Percentiles rank a stretch among this genome's conserved stretches.
Evolutionary conservation across 2,888 invertebrate species (phyloP).

Genomic region (Cantharis nigra): DNA sequence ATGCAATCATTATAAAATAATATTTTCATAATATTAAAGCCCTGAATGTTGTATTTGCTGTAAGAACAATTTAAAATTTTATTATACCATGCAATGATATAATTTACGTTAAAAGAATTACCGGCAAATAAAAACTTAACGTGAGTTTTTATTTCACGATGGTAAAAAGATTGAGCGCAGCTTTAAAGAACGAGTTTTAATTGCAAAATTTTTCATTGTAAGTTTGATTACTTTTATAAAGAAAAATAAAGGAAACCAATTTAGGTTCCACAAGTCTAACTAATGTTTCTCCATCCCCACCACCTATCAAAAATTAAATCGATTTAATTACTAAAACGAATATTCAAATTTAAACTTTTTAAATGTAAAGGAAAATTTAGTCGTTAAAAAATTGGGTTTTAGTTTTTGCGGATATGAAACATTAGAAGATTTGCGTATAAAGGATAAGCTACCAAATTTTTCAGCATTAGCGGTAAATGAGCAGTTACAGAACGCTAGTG

Average conservation of each 20-base stretch:
- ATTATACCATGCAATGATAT: neutral
- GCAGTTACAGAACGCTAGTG: constrained; percentile 24
- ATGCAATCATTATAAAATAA: neutral
- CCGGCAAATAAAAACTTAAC: neutral
- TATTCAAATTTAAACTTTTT: neutral
- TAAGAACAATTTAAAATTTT: neutral
- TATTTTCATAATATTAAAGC: no score
- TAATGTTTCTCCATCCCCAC: neutral
- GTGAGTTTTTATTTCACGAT: neutral
- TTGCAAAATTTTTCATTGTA: neutral
- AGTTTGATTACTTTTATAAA: neutral
- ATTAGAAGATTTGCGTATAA: constrained; percentile 4
- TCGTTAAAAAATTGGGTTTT: neutral
- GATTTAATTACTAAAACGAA: neutral
- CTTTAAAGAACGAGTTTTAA: neutral
- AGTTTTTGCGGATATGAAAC: neutral
- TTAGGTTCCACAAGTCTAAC: neutral
- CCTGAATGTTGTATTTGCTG: neutral
- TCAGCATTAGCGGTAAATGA: constrained; percentile 17
- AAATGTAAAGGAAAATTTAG: neutral
- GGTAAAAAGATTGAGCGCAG: neutral
- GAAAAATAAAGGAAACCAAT: neutral
- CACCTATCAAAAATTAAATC: neutral
- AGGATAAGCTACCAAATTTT: constrained; percentile 8
- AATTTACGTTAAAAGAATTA: neutral